Conservation (phyloP, 2,888 invertebrate species). For the Tenthredo scrophulariae region DNA sequence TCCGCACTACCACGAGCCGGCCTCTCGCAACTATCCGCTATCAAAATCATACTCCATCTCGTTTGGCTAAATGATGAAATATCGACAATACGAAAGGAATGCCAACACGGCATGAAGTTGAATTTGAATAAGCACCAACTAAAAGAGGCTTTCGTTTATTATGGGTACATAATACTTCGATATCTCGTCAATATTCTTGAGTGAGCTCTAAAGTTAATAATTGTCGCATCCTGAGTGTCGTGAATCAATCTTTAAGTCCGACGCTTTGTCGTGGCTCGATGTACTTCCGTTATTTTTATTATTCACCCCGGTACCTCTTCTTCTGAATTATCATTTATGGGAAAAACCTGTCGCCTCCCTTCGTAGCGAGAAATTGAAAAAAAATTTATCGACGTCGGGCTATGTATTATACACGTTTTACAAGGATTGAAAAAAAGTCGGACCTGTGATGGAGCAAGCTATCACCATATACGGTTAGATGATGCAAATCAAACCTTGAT, state of each 20-base stretch:
- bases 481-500: neutral
- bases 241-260: neutral
- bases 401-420: slow-evolving; percentile 6
- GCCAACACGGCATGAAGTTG: neutral
- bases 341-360: slow-evolving; percentile 26
- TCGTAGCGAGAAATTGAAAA: neutral
- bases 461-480: neutral
- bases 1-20: slow-evolving; percentile 10
- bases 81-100: neutral
- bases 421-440: neutral
- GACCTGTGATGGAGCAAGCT: neutral
- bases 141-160: slow-evolving; percentile 5
- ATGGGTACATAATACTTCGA: neutral
- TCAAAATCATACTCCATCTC: neutral
- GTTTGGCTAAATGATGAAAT: neutral
- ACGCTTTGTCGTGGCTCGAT: neutral
- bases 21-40: neutral
- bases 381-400: neutral
- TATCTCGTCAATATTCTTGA: slow-evolving; percentile 40
- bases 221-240: slow-evolving; percentile 36
- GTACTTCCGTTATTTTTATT: slow-evolving; percentile 49
- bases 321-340: slow-evolving; percentile 39
- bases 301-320: slow-evolving; percentile 31
- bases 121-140: neutral
- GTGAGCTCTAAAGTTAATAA: neutral